phyloP scores from a whole-genome alignment of 2,113 vertebrate genomes.

The Melanostigma gelatinosum region DNA sequence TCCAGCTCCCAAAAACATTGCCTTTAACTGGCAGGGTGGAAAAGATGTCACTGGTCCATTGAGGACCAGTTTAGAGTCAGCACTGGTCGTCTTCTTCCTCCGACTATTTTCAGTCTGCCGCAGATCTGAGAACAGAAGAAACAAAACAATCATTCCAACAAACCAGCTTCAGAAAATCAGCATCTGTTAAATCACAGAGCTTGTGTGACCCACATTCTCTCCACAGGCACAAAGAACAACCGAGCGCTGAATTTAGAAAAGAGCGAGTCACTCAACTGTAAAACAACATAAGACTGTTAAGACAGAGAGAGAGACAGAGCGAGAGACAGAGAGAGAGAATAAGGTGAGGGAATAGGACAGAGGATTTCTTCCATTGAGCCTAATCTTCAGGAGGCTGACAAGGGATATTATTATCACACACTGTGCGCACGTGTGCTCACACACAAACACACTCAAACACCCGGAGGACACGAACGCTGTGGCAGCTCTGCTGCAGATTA shows the following conservation, averaged over 20 bases:
- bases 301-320: conserved; percentile 4
- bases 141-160: not conserved
- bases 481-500: conserved; percentile 44
- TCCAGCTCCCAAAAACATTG: conserved; percentile 77
- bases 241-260: conserved; percentile 28
- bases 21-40: conserved; percentile 48
- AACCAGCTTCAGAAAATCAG: not conserved
- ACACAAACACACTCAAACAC: conserved; percentile 27
- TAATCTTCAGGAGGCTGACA: conserved; percentile 79
- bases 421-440: conserved; percentile 15
- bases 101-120: conserved; percentile 17
- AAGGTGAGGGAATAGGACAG: conserved; percentile 67
- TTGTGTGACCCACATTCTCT: conserved; percentile 30
- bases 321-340: not conserved
- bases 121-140: conserved; percentile 38
- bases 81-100: conserved; percentile 1
- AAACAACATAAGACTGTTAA: conserved; percentile 41
- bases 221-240: conserved; percentile 17
- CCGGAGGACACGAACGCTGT: conserved; percentile 36
- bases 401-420: conserved; percentile 75
- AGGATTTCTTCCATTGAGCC: conserved; percentile 71
- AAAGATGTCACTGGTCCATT: conserved; percentile 57
- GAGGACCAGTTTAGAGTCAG: conserved; percentile 26
- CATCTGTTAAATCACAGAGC: conserved; percentile 21
- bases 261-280: conserved; percentile 35